Conservation (phyloP, 2,888 invertebrate genomes). For the Eurytoma adleriae region DNA sequence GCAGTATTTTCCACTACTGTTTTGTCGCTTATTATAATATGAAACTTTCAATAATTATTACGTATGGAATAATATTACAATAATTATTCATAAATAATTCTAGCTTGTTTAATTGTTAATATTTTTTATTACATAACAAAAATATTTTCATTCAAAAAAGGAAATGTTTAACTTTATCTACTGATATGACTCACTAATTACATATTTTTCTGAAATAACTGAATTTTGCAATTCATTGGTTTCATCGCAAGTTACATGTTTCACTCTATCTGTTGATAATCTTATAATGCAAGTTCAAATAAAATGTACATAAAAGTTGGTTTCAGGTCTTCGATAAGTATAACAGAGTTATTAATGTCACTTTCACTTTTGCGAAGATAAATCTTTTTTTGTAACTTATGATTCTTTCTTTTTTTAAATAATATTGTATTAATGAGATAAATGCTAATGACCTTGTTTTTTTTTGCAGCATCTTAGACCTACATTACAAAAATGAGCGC, state of each 20-base stretch:
- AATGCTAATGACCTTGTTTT: not conserved
- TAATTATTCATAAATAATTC: too few relatives aligned
- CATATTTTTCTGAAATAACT: slow-evolving; percentile 10
- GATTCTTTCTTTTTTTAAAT: not conserved
- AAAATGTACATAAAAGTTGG: not conserved
- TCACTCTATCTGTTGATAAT: slow-evolving; percentile 24
- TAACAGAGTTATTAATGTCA: not conserved
- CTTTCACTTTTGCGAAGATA: not conserved
- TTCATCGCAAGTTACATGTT: slow-evolving; percentile 1
- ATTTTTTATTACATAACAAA: too few relatives aligned
- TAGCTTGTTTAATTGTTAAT: too few relatives aligned
- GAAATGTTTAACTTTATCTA: not conserved
- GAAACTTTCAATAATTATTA: too few relatives aligned
- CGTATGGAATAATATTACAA: too few relatives aligned
- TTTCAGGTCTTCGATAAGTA: not conserved
- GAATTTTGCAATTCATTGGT: slow-evolving; percentile 15
- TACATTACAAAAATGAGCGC: slow-evolving; percentile 43
- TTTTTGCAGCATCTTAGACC: slow-evolving; percentile 10
- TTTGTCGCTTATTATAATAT: too few relatives aligned
- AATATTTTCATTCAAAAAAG: too few relatives aligned
- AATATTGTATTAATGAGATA: not conserved
- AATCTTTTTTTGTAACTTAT: not conserved
- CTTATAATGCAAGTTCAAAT: slow-evolving; percentile 11
- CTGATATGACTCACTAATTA: not conserved
- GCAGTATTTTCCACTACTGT: too few relatives aligned